phyloP scores from a whole-genome alignment of 2,113 vertebrate genomes.

The Colossoma macropomum region DNA sequence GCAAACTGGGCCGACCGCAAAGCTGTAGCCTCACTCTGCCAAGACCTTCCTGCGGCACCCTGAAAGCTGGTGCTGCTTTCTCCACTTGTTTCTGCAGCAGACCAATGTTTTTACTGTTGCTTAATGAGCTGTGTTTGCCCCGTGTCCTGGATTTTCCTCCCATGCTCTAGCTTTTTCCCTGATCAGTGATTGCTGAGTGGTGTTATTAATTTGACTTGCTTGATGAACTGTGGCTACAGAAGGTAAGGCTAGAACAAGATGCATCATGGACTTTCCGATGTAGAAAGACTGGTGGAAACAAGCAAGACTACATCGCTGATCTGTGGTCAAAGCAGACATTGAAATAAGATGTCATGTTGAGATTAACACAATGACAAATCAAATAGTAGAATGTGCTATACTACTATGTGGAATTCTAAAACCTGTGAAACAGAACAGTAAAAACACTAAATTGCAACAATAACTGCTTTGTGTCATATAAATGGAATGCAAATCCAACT shows the following conservation, averaged over 20 bases:
- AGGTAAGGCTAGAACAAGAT: slow-evolving; percentile 34
- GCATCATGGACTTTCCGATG: slow-evolving; percentile 30
- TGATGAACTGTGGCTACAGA: slow-evolving; percentile 40
- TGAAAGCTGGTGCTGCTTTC: slow-evolving; percentile 52
- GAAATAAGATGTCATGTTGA: neutral
- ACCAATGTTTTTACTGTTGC: slow-evolving; percentile 64
- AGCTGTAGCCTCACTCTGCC: slow-evolving; percentile 44
- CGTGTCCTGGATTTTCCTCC: slow-evolving; percentile 54
- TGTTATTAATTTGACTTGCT: slow-evolving; percentile 55
- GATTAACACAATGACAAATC: neutral
- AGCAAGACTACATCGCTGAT: neutral
- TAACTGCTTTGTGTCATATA: neutral
- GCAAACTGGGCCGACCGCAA: slow-evolving; percentile 43
- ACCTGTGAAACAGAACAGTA: no score
- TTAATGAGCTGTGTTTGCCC: slow-evolving; percentile 58
- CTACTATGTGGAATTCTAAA: neutral
- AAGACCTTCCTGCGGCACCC: slow-evolving; percentile 43
- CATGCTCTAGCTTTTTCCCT: slow-evolving; percentile 55
- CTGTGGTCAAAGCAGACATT: neutral
- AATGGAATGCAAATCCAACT: neutral
- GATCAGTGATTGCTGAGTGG: slow-evolving; percentile 50
- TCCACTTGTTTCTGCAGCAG: slow-evolving; percentile 65
- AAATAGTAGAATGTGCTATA: neutral
- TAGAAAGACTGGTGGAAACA: neutral
- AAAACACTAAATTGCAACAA: neutral